These are phyloP conservation scores for Meganola albula DNA, from an alignment of 2,888 invertebrate genomes.

Conservation along the genomic window DNA sequence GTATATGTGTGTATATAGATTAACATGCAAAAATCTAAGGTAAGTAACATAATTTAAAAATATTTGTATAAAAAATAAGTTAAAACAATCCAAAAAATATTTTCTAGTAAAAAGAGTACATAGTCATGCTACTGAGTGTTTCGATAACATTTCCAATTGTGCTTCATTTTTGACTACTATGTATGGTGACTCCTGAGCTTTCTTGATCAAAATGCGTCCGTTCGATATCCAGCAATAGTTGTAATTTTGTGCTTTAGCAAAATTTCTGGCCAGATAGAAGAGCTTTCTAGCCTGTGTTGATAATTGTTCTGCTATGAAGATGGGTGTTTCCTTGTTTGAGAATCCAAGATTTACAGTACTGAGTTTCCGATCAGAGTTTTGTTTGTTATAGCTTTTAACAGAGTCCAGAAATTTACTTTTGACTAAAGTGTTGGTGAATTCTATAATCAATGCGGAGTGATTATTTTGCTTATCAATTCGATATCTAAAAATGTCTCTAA, in stretches of 20 bases:
- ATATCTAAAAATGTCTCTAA: background rate
- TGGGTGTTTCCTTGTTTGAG: background rate
- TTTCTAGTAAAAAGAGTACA: no score
- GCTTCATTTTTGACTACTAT: background rate
- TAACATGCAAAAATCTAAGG: background rate
- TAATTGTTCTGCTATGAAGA: slow-evolving; percentile 1
- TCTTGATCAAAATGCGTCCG: slow-evolving; percentile 2
- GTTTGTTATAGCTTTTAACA: background rate
- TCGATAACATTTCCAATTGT: background rate
- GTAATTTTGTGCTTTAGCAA: background rate
- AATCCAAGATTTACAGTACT: background rate
- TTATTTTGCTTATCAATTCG: background rate
- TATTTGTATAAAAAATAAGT: no score
- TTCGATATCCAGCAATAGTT: slow-evolving; percentile 3
- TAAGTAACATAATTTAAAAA: background rate
- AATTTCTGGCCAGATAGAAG: slow-evolving; percentile 1
- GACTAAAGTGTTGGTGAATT: background rate
- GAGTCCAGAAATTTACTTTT: slow-evolving; percentile 1
- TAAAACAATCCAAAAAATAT: no score
- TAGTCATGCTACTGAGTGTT: slow-evolving; percentile 3
- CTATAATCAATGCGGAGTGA: background rate
- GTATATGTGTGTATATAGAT: background rate
- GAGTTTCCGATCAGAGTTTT: background rate
- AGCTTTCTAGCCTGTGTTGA: background rate
- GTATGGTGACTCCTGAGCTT: background rate